A percentile compares a stretch with the other conserved stretches of the same genome.
Evolutionary conservation across 2,113 vertebrate genomes (phyloP).

Genomic region (Istiophorus platypterus): DNA sequence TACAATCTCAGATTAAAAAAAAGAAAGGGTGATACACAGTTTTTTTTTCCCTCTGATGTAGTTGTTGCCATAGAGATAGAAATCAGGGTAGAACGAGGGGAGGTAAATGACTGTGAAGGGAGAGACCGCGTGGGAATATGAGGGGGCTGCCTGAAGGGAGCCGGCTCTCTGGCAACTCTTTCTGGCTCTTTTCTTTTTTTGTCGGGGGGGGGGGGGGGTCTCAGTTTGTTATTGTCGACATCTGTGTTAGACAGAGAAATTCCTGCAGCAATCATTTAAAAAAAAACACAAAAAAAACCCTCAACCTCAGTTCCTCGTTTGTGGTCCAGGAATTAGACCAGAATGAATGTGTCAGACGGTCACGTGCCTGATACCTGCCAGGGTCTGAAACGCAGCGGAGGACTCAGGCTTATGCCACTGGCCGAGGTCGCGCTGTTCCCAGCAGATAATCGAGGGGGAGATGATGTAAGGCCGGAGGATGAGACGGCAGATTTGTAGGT

Average conservation of each 20-base stretch:
- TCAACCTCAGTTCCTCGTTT: neutral
- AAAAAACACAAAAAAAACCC: too few species aligned
- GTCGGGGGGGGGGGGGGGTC: neutral
- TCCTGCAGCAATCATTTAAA: slow-evolving; percentile 18
- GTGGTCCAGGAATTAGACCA: slow-evolving; percentile 7
- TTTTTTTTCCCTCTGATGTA: slow-evolving; percentile 51
- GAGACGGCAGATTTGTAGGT: slow-evolving; percentile 46
- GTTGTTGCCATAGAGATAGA: slow-evolving; percentile 75
- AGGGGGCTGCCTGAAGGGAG: slow-evolving; percentile 19
- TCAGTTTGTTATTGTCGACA: neutral
- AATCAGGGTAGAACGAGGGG: slow-evolving; percentile 44
- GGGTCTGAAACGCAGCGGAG: slow-evolving; percentile 32
- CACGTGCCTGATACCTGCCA: slow-evolving; percentile 2
- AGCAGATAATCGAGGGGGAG: slow-evolving; percentile 31
- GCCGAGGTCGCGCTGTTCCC: slow-evolving; percentile 32
- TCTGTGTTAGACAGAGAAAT: neutral
- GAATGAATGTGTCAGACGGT: neutral
- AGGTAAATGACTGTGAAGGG: slow-evolving; percentile 23
- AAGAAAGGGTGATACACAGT: slow-evolving; percentile 12
- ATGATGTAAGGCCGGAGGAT: slow-evolving; percentile 37
- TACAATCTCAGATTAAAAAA: slow-evolving; percentile 63
- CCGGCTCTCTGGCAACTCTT: slow-evolving; percentile 11
- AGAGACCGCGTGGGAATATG: slow-evolving; percentile 50
- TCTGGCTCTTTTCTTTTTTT: slow-evolving; percentile 13
- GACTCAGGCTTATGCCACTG: slow-evolving; percentile 37